Evolutionary conservation across 2,797 vertebrate genomes (phyloP).

Genomic region (Molothrus aeneus): DNA sequence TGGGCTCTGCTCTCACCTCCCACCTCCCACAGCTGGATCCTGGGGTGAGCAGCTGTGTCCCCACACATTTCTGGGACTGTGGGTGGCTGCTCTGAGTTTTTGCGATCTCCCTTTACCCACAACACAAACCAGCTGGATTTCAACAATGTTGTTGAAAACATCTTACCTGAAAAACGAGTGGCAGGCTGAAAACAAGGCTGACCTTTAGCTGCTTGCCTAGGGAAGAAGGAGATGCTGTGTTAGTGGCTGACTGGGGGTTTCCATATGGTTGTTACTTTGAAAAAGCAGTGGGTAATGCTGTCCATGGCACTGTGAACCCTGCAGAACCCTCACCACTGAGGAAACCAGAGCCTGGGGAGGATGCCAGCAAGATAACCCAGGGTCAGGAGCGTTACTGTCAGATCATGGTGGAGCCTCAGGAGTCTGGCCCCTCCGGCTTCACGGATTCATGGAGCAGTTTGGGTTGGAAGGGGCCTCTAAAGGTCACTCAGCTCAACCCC

Average conservation of each 20-base stretch:
- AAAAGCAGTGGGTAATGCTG: neutral
- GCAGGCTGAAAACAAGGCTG: slow-evolving; percentile 57
- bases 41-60: neutral
- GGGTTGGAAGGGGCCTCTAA: neutral
- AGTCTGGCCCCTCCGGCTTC: neutral
- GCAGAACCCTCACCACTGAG: neutral
- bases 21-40: neutral
- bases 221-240: slow-evolving; percentile 18
- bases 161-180: slow-evolving; percentile 75
- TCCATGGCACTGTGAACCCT: neutral
- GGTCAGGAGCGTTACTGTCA: neutral
- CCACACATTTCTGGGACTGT: neutral
- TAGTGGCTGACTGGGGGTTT: neutral
- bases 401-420: neutral
- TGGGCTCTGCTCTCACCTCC: neutral
- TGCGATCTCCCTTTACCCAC: neutral
- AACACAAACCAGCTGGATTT: neutral
- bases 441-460: fast-evolving
- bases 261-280: neutral
- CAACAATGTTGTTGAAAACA: neutral
- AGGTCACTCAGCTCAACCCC: neutral
- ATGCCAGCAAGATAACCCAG: neutral
- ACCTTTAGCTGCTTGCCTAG: slow-evolving; percentile 68
- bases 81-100: neutral
- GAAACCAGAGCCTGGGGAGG: neutral